A percentile compares a stretch with the other conserved stretches of the same genome.
Conservation (phyloP, 2,113 vertebrate species). For the Halcyon malimbica region DNA sequence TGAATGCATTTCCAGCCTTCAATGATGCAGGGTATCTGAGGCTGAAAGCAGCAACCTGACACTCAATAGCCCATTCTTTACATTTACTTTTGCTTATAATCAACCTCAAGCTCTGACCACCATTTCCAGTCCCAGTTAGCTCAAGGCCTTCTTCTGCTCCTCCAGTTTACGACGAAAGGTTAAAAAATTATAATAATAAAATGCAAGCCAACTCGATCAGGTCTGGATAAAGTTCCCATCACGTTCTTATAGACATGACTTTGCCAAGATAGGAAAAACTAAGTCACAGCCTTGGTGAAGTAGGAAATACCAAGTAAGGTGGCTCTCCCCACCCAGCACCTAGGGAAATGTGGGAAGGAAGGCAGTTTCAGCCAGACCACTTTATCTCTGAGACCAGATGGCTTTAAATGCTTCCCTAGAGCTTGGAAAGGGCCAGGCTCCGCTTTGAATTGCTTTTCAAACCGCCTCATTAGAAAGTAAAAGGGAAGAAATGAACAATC, state of each 20-base stretch:
- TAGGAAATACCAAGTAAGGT: constrained; percentile 36
- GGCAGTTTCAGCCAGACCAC: constrained; percentile 3
- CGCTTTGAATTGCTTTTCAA: constrained; percentile 36
- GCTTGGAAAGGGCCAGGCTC: not conserved
- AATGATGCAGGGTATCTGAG: accelerated
- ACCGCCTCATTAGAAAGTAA: constrained; percentile 37
- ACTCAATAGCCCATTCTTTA: not conserved
- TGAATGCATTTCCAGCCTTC: not conserved
- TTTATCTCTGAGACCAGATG: constrained; percentile 58
- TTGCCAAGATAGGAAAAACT: not conserved
- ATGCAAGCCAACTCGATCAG: not conserved
- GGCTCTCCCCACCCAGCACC: not conserved
- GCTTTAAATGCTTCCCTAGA: constrained; percentile 58
- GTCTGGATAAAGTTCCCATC: not conserved
- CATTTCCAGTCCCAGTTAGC: not conserved
- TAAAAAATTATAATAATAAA: not conserved
- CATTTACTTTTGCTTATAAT: not conserved
- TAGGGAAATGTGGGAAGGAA: constrained; percentile 38
- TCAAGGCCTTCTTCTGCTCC: not conserved
- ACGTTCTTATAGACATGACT: not conserved
- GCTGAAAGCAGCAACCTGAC: not conserved
- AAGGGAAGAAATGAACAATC: constrained; percentile 48
- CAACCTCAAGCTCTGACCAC: not conserved
- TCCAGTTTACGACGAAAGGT: not conserved
- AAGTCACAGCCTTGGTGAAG: constrained; percentile 1